phyloP scores from a whole-genome alignment of 1,140 invertebrate species.

The Drosophila punjabiensis region DNA sequence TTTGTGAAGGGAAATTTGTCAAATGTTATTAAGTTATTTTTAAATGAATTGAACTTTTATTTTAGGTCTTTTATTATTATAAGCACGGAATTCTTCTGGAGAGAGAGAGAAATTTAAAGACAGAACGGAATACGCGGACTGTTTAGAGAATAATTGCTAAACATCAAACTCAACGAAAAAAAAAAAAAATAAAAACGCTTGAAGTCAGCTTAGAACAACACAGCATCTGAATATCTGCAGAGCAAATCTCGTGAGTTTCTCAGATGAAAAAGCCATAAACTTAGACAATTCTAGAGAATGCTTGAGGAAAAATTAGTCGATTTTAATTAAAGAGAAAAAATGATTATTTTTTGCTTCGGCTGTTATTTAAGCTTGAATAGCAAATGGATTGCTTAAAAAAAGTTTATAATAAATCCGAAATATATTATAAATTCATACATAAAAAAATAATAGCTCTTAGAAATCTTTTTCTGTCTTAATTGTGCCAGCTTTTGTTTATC shows the following conservation, averaged over 20 bases:
- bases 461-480: neutral
- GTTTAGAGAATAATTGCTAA: neutral
- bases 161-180: neutral
- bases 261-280: neutral
- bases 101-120: neutral
- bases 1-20: neutral
- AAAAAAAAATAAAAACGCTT: neutral
- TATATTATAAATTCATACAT: neutral
- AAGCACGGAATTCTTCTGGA: neutral
- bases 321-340: neutral
- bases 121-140: neutral
- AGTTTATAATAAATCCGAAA: too few species aligned
- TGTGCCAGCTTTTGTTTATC: neutral
- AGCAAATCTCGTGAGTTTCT: neutral
- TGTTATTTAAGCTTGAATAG: too few species aligned
- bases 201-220: neutral
- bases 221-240: neutral
- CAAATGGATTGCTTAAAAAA: too few species aligned
- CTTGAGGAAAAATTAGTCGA: neutral
- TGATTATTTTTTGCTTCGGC: neutral
- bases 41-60: neutral
- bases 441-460: neutral
- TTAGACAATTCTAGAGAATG: neutral
- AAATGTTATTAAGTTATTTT: neutral
- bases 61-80: neutral